phyloP scores from a whole-genome alignment of 2,113 vertebrate genomes.

The Chunga burmeisteri region DNA sequence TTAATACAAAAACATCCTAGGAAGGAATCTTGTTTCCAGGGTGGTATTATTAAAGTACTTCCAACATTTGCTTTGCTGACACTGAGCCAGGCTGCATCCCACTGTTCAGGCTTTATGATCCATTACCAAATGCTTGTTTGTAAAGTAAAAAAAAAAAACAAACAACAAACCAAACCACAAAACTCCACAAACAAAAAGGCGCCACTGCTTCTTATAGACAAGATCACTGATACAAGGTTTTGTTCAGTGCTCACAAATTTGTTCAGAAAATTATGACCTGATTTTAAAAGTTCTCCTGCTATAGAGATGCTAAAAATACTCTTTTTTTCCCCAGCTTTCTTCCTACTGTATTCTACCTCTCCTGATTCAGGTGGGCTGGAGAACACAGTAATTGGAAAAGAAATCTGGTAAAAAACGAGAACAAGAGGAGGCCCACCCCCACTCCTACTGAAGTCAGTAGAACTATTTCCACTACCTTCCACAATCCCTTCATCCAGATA shows the following conservation, averaged over 20 bases:
- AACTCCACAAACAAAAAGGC: not conserved
- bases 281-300: not conserved
- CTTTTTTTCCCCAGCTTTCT: not conserved
- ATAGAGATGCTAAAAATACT: not conserved
- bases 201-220: not conserved
- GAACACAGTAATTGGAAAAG: conserved; percentile 15
- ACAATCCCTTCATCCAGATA: not conserved
- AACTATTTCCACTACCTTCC: not conserved
- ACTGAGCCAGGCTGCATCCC: not conserved
- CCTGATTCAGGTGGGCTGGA: conserved; percentile 5
- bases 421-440: not conserved
- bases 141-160: not conserved
- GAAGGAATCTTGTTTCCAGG: not conserved
- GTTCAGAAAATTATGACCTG: not conserved
- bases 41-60: not conserved
- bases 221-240: not conserved
- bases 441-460: not conserved
- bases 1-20: not conserved
- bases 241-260: not conserved
- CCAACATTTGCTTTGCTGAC: not conserved
- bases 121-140: not conserved
- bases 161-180: not conserved
- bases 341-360: not conserved
- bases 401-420: not conserved
- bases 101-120: not conserved